phyloP scores from a whole-genome alignment of 2,797 vertebrate genomes.

The Takifugu rubripes region DNA sequence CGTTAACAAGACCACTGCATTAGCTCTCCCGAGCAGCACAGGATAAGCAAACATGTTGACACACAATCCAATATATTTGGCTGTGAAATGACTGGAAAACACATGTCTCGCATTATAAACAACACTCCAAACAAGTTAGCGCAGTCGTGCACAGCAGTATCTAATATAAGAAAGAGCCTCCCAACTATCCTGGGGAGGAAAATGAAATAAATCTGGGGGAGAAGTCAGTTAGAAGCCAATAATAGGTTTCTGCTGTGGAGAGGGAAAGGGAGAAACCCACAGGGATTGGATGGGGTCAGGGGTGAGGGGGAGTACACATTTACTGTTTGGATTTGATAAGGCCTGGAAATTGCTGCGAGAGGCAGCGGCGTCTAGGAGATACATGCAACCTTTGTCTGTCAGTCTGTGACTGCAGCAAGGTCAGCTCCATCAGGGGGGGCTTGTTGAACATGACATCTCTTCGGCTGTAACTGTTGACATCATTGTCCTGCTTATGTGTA shows the following conservation, averaged over 20 bases:
- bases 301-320: conserved; percentile 42
- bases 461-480: conserved; percentile 39
- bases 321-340: conserved; percentile 61
- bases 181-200: conserved; percentile 23
- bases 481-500: conserved; percentile 15
- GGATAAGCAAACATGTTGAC: conserved; percentile 44
- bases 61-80: conserved; percentile 20
- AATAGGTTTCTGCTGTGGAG: conserved; percentile 49
- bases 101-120: conserved; percentile 32
- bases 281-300: conserved; percentile 47
- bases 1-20: conserved; percentile 62
- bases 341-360: conserved; percentile 55
- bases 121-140: conserved; percentile 20
- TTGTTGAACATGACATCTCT: conserved; percentile 22
- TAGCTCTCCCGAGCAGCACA: conserved; percentile 47
- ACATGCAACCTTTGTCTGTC: conserved; percentile 26
- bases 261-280: conserved; percentile 34
- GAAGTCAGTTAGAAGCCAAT: conserved; percentile 44
- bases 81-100: conserved; percentile 41
- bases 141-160: conserved; percentile 17
- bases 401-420: conserved; percentile 30
- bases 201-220: conserved; percentile 39
- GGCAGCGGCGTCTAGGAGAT: conserved; percentile 38
- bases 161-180: conserved; percentile 13
- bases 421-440: conserved; percentile 22